These are phyloP conservation scores for Xestia sexstrigata DNA, from an alignment of 2,888 invertebrate genomes.

Conservation along the genomic window DNA sequence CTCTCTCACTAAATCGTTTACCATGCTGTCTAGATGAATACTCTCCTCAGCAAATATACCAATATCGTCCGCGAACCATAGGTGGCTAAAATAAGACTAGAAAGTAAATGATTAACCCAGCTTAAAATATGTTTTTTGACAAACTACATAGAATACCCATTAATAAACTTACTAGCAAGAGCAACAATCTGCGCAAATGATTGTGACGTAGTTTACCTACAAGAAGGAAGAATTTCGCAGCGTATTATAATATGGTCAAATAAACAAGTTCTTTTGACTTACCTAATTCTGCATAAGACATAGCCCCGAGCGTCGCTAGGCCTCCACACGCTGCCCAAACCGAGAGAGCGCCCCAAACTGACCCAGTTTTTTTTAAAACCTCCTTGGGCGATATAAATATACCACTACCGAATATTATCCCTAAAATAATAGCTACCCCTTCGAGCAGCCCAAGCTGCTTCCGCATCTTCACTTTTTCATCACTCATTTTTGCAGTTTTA, in stretches of 20 bases:
- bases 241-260: slow-evolving; percentile 3
- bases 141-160: not conserved
- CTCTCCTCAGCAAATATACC: too few species aligned
- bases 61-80: too few species aligned
- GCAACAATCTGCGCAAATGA: slow-evolving; percentile 1
- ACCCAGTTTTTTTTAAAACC: slow-evolving; percentile 96
- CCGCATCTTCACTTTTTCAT: slow-evolving; percentile 94
- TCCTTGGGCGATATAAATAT: slow-evolving; percentile 99
- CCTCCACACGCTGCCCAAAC: slow-evolving; percentile 97
- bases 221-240: not conserved
- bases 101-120: not conserved
- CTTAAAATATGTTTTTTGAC: not conserved
- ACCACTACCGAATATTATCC: slow-evolving; percentile 98
- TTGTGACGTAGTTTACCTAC: not conserved
- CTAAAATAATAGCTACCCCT: slow-evolving; percentile 98
- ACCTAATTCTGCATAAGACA: slow-evolving; percentile 99
- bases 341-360: slow-evolving; percentile 96
- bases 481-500: slow-evolving; percentile 74
- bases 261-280: slow-evolving; percentile 63
- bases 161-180: not conserved
- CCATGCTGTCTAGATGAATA: too few species aligned
- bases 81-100: too few species aligned
- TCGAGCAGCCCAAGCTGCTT: slow-evolving; percentile 97
- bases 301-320: slow-evolving; percentile 97
- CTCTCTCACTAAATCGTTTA: too few species aligned